Base-by-base conservation (phyloP, 2,113 vertebrate genomes). In the Strix uralensis region DNA sequence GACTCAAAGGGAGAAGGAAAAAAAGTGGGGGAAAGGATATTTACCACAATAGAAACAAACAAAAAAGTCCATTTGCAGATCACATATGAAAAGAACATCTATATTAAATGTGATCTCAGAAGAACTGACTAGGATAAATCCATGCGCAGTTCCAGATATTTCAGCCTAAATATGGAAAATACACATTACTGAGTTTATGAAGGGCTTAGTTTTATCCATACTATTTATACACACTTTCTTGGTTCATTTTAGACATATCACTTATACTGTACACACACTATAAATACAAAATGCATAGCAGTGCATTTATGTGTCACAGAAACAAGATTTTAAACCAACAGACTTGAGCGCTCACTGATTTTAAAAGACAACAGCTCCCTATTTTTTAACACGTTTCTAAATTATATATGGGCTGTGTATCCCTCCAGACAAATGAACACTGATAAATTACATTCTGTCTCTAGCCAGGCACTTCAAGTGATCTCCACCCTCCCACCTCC, bases 401-500 rank as follows among this genome's bases (percentile, higher is more conserved):
- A 93, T 78, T 86, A 81, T 69, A 78, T 17, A 78, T 54, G 49
- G 49, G 57, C 47, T 78, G 52, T 44, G 72, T 75, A 91, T n/a
- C 72, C 29, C 69, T 90, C 46, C 75, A 93, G 88, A 80, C 55
- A 93, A 96, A 95, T 12, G 36, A 94, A 79, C 63, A 47, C 80
- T 71, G 86, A 86, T 72, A 90, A 92, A 94, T 59, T 66, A 81
- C 0, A 0, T 47, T 93, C 51, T 80, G 61, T 58, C 54, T 80
- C 81, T 80, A 93, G 69, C 71, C 90, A 88, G 66, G 46, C 49
- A 66, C 70, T 92, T 72, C 61, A 93, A 65, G 62, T 87, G 54
- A 90, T 62, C 82, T 88, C 63, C 80, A 83, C 71, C 54, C 55
- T 92, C 74, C 71, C 79, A 90, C 42, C 71, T 90, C 67, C 66